phyloP scores from a whole-genome alignment of 2,113 vertebrate genomes.

The Sander vitreus region DNA sequence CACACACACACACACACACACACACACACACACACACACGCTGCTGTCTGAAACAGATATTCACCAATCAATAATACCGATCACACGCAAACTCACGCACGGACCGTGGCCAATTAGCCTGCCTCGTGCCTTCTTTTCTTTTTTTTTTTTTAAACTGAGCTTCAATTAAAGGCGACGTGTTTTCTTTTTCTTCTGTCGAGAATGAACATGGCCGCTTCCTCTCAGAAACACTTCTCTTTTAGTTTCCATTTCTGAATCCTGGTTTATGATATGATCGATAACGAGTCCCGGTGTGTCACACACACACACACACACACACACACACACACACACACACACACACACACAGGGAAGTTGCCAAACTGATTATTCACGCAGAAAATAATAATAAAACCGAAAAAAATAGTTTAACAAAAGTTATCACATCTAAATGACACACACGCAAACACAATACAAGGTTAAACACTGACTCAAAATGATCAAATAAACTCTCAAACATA shows the following conservation, averaged over 20 bases:
- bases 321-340: no score
- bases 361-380: neutral
- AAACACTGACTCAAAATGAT: neutral
- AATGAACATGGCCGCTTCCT: neutral
- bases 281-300: no score
- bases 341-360: neutral
- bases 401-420: neutral
- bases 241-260: no score
- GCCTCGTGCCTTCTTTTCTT: conserved; percentile 77
- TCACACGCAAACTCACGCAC: conserved; percentile 58
- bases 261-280: no score
- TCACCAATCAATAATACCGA: conserved; percentile 93
- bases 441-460: neutral
- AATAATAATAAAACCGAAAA: neutral
- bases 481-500: neutral
- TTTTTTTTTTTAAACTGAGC: conserved; percentile 87
- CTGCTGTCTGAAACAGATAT: conserved; percentile 91
- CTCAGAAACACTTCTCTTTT: neutral
- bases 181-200: conserved; percentile 85
- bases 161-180: conserved; percentile 90
- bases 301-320: no score
- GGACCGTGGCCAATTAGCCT: conserved; percentile 6
- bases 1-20: neutral
- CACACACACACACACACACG: neutral
- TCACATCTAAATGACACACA: neutral